Evolutionary conservation across 2,888 invertebrate species (phyloP).

Genomic region (Seira ritae): DNA sequence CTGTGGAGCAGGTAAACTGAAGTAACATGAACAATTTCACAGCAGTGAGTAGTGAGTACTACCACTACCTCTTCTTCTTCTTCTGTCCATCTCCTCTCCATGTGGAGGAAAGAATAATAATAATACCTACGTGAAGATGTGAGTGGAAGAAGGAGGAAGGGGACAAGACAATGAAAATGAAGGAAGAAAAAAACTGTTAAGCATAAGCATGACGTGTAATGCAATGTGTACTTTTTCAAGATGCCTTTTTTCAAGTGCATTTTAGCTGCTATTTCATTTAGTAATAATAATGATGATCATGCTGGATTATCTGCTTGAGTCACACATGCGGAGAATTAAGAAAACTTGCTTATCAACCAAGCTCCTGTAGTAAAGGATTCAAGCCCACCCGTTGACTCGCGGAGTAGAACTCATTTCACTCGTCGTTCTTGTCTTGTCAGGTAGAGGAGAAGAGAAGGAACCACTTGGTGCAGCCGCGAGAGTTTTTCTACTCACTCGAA

Average conservation of each 20-base stretch:
- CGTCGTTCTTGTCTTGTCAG: constrained; percentile 43
- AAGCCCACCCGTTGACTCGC: constrained; percentile 60
- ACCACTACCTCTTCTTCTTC: no score
- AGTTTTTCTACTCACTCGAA: neutral
- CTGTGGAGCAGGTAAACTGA: no score
- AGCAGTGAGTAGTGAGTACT: no score
- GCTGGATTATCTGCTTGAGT: constrained; percentile 29
- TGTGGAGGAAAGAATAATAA: no score
- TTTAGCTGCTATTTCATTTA: constrained; percentile 48
- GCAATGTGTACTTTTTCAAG: constrained; percentile 38
- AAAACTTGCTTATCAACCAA: constrained; percentile 47
- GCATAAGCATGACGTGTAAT: constrained; percentile 6
- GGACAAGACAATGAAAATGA: neutral
- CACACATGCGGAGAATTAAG: constrained; percentile 43
- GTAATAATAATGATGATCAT: constrained; percentile 45
- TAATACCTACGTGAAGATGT: no score
- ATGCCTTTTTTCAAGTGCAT: constrained; percentile 49
- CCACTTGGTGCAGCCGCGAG: neutral
- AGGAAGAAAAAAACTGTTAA: neutral
- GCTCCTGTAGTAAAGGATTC: constrained; percentile 1
- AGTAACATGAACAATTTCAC: no score
- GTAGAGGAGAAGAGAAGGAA: constrained; percentile 20
- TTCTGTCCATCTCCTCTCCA: no score
- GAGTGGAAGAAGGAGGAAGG: no score
- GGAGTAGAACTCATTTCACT: constrained; percentile 43